Percentiles rank a stretch among this genome's conserved stretches.
phyloP scores from a whole-genome alignment of 2,888 invertebrate genomes.

The Dinocampus coccinellae region DNA sequence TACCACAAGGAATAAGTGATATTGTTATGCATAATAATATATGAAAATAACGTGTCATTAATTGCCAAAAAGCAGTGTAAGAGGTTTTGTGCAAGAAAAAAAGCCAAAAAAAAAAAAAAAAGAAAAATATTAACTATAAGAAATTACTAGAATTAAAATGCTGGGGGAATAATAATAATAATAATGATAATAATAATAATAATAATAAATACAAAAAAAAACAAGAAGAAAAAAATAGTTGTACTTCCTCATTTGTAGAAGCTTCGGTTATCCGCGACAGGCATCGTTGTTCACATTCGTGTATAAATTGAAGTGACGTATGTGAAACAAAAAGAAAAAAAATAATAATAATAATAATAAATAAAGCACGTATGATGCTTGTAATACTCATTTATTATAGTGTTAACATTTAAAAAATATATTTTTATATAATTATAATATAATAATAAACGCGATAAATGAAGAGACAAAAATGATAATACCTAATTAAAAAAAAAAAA shows the following conservation, averaged over 20 bases:
- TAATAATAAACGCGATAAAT: slow-evolving; percentile 37
- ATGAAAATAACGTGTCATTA: slow-evolving; percentile 40
- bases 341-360: no score
- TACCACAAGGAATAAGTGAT: slow-evolving; percentile 68
- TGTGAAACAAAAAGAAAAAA: slow-evolving; percentile 23
- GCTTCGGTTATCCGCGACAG: slow-evolving; percentile 69
- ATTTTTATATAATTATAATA: slow-evolving; percentile 69
- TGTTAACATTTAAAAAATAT: slow-evolving; percentile 69
- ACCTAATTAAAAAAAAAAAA: background rate
- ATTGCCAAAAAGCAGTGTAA: background rate
- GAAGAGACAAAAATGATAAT: slow-evolving; percentile 15
- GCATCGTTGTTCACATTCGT: slow-evolving; percentile 66
- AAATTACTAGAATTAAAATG: slow-evolving; percentile 38
- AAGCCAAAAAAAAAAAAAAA: slow-evolving; percentile 30
- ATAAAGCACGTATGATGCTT: slow-evolving; percentile 59
- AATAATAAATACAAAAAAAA: slow-evolving; percentile 25
- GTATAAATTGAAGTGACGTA: slow-evolving; percentile 41
- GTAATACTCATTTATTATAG: slow-evolving; percentile 70
- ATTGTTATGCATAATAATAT: slow-evolving; percentile 64
- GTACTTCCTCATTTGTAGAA: slow-evolving; percentile 62
- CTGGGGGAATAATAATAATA: background rate
- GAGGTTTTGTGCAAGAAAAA: slow-evolving; percentile 16
- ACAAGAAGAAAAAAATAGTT: slow-evolving; percentile 38
- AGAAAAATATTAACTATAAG: slow-evolving; percentile 22
- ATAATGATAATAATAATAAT: no score